A percentile compares a stretch with the other conserved stretches of the same genome.
These are phyloP conservation scores for Zalophus californianus DNA, from an alignment of 2,797 vertebrate genomes.

Conservation along the genomic window DNA sequence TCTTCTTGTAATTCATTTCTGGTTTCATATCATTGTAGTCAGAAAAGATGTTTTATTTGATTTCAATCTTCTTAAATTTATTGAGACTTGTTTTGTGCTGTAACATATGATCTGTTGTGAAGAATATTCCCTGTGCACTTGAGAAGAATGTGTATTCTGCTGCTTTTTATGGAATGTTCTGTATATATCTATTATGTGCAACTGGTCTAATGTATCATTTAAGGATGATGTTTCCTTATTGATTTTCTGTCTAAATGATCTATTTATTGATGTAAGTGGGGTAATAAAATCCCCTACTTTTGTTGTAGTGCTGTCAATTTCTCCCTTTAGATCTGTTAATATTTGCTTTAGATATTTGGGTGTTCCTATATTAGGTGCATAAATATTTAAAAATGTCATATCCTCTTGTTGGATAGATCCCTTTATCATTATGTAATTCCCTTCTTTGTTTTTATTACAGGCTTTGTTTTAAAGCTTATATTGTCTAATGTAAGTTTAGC, in stretches of 20 bases:
- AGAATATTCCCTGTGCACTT: not conserved
- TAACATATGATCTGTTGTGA: not conserved
- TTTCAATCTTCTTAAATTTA: not conserved
- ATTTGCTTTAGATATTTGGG: not conserved
- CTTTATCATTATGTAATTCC: not conserved
- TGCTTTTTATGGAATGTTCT: not conserved
- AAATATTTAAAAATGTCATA: not conserved
- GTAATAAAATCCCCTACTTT: not conserved
- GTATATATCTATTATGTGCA: not conserved
- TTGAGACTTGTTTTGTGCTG: not conserved
- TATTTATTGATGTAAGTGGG: not conserved
- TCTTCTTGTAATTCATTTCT: not conserved
- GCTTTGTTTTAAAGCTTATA: not conserved
- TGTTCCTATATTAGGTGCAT: not conserved
- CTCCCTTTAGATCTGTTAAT: not conserved
- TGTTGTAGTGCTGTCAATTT: not conserved
- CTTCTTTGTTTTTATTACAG: not conserved
- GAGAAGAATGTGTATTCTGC: not conserved
- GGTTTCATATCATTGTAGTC: not conserved
- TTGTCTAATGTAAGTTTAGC: not conserved
- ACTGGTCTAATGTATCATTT: not conserved
- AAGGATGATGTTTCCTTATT: not conserved
- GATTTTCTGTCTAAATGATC: not conserved
- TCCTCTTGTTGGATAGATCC: not conserved
- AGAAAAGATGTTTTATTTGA: not conserved